Evolutionary conservation across 2,888 invertebrate genomes (phyloP).

Genomic region (Lochmaea capreae): DNA sequence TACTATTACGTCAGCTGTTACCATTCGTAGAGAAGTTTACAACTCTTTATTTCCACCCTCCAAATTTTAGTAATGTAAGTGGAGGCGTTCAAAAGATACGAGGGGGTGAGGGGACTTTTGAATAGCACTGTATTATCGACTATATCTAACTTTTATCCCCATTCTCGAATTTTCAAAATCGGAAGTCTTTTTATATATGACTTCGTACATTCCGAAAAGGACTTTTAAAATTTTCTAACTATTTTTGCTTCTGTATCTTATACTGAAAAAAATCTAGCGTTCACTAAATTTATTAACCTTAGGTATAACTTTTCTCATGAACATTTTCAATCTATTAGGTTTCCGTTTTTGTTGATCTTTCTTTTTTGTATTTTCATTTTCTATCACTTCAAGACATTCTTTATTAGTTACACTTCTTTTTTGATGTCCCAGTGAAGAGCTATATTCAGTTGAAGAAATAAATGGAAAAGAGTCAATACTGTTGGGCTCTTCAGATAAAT

Average conservation of each 20-base stretch:
- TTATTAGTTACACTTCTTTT: not conserved
- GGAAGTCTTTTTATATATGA: too few species aligned
- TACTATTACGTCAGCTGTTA: too few species aligned
- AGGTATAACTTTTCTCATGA: constrained; percentile 38
- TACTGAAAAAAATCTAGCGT: constrained; percentile 10
- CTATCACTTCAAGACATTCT: not conserved
- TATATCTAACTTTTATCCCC: too few species aligned
- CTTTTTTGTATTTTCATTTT: not conserved
- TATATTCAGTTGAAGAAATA: not conserved
- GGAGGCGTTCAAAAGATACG: too few species aligned
- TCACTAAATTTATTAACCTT: constrained; percentile 25
- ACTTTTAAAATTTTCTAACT: too few species aligned
- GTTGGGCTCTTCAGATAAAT: not conserved
- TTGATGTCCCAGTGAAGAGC: not conserved
- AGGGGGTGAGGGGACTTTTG: too few species aligned
- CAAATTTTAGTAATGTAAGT: too few species aligned
- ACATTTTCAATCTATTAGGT: constrained; percentile 31
- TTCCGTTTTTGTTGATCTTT: constrained; percentile 11
- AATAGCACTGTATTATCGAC: too few species aligned
- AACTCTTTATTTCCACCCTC: too few species aligned
- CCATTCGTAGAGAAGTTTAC: too few species aligned
- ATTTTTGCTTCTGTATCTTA: constrained; percentile 25
- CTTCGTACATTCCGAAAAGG: too few species aligned
- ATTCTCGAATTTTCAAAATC: too few species aligned
- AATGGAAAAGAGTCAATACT: not conserved